Conservation (phyloP, 1,140 invertebrate genomes). For the Orchesella cincta region DNA sequence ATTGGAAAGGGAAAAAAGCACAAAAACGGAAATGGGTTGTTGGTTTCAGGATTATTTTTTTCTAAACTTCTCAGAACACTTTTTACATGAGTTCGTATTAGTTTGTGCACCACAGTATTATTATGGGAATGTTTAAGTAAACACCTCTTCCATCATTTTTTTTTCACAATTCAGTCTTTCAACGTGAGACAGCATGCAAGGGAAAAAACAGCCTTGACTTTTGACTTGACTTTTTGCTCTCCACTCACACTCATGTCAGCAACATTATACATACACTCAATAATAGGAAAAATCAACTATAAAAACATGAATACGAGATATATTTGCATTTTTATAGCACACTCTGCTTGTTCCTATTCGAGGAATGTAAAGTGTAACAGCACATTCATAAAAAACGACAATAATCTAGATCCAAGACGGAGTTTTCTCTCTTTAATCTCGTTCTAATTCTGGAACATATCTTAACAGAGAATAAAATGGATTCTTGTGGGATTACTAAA, state of each 20-base stretch:
- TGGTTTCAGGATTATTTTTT: not conserved
- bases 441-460: slow-evolving; percentile 13
- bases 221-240: not conserved
- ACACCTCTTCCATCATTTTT: not conserved
- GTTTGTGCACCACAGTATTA: not conserved
- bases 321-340: too few relatives aligned
- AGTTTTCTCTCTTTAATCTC: slow-evolving; percentile 7
- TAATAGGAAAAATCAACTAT: too few relatives aligned
- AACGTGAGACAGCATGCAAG: not conserved
- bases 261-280: too few relatives aligned
- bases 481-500: slow-evolving; percentile 4
- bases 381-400: not conserved
- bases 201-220: not conserved
- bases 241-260: too few relatives aligned
- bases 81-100: too few relatives aligned
- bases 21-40: not conserved
- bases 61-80: not conserved
- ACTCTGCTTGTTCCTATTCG: too few relatives aligned
- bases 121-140: not conserved
- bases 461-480: slow-evolving; percentile 4
- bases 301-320: too few relatives aligned
- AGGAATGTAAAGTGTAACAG: too few relatives aligned
- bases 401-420: not conserved
- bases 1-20: not conserved
- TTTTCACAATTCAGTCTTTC: not conserved